Base-by-base conservation (phyloP, 2,888 invertebrate genomes). In the Drosophila lacicola region DNA sequence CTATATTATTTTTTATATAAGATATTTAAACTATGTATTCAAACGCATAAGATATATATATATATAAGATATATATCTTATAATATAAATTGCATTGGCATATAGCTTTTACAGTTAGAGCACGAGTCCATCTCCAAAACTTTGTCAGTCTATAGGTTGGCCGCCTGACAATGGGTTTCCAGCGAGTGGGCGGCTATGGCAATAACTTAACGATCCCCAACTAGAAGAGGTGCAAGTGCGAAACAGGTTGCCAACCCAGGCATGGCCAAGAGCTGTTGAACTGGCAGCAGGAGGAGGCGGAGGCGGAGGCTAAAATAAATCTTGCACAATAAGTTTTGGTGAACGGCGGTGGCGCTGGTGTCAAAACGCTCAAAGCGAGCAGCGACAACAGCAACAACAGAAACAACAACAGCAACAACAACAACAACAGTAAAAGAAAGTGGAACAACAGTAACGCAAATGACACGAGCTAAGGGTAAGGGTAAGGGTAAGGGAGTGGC, bases 251-350 rank as follows among this genome's bases (percentile, higher is more conserved):
- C n/a, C 21, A 55, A 13, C 9, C 5, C 14, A 14, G 49, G n/a
- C 46, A 36, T 11, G 2, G 51, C 33, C 60, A 21, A 21, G 45
- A 45, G 45, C 61, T 61, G 34, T 55, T 47, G 41, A 36, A 33
- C 46, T 34, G 61, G n/a, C 37, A 45, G 34, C 39, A 47, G 45
- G 57, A 44, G 33, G 14, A 14, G 51, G 17, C 9, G 37, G 44
- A 29, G 44, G 42, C 9, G 34, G 36, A 36, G 60, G 64, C 56
- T 57, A 71, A 79, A 80, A 83, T 83, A 83, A 83, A 88, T 83
- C 83, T 86, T 86, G 71, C 74, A 82, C 82, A 86, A 83, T 85
- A 88, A 76, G 78, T 81, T 81, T 81, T 69, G 56, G 54, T 53
- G 55, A 70, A 63, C 53, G 66, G 50, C 69, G 42, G 29, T 44